These are phyloP conservation scores for Thumatha senex DNA, from an alignment of 2,888 invertebrate genomes.

Conservation along the genomic window DNA sequence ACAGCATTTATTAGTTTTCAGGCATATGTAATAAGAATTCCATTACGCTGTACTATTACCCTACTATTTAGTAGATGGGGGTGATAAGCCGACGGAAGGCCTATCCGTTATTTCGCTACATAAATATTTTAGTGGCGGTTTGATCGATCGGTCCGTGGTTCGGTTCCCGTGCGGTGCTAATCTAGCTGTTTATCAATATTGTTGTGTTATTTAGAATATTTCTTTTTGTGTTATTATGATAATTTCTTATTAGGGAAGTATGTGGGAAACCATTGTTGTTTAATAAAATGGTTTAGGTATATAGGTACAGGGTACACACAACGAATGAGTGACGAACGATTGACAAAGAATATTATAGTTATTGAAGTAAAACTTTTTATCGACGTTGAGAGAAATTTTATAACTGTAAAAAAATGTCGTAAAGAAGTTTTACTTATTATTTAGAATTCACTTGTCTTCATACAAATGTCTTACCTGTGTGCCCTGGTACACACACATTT, in stretches of 20 bases:
- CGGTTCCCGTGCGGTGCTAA: conserved; percentile 45
- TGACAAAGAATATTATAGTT: too few relatives aligned
- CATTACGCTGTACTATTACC: conserved; percentile 33
- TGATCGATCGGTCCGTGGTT: conserved; percentile 64
- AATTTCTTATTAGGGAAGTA: conserved; percentile 4
- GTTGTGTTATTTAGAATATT: conserved; percentile 33
- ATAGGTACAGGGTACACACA: not conserved
- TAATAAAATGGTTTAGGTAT: not conserved
- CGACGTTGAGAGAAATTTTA: too few relatives aligned
- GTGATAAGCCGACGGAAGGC: conserved; percentile 52
- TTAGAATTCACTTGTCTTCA: too few relatives aligned
- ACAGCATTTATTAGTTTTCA: not conserved
- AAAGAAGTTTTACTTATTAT: too few relatives aligned
- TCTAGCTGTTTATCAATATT: conserved; percentile 69
- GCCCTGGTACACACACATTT: too few relatives aligned
- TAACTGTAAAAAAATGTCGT: too few relatives aligned
- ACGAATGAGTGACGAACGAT: too few relatives aligned
- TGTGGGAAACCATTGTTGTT: conserved; percentile 2
- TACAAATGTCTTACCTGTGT: too few relatives aligned
- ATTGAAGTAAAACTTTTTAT: too few relatives aligned
- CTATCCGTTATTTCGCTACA: conserved; percentile 49
- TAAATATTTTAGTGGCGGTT: conserved; percentile 65
- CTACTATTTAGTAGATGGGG: conserved; percentile 47
- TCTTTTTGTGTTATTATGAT: conserved; percentile 16
- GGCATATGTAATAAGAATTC: not conserved